Conservation (phyloP, 2,113 vertebrate species). For the Pteruthius melanotis region DNA sequence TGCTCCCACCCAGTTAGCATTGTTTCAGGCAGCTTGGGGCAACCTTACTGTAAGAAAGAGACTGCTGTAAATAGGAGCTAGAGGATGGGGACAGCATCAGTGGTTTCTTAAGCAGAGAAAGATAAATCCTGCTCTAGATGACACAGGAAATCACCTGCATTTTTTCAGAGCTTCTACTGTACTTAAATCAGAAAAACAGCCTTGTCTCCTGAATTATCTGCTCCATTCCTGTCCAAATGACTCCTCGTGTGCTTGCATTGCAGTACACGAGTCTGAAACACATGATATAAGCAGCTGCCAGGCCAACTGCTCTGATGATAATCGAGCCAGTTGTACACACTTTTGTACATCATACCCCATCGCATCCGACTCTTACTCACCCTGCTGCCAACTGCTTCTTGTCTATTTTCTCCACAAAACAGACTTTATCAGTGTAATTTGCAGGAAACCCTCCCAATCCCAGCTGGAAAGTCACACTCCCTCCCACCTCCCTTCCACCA, state of each 20-base stretch:
- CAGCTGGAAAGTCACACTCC: background rate
- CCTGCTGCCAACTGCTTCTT: constrained; percentile 12
- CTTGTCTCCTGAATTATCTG: background rate
- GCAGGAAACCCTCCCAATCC: background rate
- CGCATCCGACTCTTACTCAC: background rate
- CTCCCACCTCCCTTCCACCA: background rate
- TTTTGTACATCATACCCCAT: background rate
- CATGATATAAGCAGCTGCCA: constrained; percentile 17
- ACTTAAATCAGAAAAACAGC: background rate
- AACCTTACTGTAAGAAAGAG: background rate
- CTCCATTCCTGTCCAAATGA: background rate
- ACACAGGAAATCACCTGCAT: background rate
- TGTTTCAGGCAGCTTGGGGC: background rate
- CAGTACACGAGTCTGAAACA: background rate
- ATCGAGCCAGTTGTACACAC: constrained; percentile 8
- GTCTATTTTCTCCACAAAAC: background rate
- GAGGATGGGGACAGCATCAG: background rate
- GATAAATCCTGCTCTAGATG: background rate
- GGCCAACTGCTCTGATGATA: constrained; percentile 37
- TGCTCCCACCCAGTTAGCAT: background rate
- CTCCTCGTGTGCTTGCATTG: background rate
- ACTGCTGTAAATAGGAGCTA: background rate
- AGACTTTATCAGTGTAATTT: background rate
- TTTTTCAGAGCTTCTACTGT: background rate
- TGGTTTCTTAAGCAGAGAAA: background rate